Conservation (phyloP, 2,113 vertebrate species). For the Pica pica region DNA sequence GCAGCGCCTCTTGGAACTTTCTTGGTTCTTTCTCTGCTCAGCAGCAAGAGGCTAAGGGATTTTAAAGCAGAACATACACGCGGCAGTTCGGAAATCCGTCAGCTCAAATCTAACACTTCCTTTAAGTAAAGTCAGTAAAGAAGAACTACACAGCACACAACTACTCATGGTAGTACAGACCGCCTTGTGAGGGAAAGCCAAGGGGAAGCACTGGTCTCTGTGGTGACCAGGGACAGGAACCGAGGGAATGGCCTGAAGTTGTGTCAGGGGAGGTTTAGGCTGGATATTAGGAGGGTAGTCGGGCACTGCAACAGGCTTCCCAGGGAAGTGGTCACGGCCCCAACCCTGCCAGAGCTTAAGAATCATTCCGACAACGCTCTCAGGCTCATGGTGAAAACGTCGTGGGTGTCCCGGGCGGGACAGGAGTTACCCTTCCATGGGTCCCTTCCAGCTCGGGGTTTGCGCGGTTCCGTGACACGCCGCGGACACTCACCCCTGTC, state of each 20-base stretch:
- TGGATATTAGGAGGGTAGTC: neutral
- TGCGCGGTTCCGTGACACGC: neutral
- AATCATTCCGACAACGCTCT: neutral
- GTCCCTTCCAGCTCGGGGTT: neutral
- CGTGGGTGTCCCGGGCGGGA: neutral
- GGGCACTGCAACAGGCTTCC: neutral
- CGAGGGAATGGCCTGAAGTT: neutral
- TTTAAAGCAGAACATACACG: accelerated
- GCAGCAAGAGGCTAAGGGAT: accelerated
- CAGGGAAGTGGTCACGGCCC: neutral
- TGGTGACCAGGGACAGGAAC: neutral
- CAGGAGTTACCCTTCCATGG: too few species aligned
- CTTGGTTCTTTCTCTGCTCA: neutral
- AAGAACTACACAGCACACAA: neutral
- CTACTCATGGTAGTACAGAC: neutral
- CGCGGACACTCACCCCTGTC: constrained; percentile 51
- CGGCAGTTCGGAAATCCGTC: accelerated
- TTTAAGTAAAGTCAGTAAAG: neutral
- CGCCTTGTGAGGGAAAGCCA: neutral
- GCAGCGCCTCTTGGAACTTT: accelerated
- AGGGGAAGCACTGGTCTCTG: neutral
- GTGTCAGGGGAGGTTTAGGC: neutral
- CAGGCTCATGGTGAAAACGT: neutral
- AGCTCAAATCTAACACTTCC: neutral
- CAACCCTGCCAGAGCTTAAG: neutral